Conservation (phyloP, 1,140 invertebrate genomes). For the Cydia amplana region DNA sequence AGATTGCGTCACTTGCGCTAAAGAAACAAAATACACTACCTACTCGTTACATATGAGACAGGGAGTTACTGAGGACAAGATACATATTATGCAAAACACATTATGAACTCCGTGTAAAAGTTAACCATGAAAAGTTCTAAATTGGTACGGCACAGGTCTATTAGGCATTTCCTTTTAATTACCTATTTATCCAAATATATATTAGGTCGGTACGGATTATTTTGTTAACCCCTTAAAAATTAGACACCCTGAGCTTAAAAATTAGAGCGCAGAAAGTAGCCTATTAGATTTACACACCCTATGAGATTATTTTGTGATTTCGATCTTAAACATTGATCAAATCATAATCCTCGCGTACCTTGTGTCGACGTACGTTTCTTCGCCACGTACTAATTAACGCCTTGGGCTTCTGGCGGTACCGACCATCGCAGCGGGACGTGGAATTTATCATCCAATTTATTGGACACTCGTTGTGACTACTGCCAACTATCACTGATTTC, state of each 20-base stretch:
- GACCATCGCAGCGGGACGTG: slow-evolving; percentile 19
- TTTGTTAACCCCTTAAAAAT: too few species aligned
- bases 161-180: not conserved
- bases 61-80: not conserved
- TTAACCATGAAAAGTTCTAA: not conserved
- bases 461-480: slow-evolving; percentile 9
- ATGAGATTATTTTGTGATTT: not conserved
- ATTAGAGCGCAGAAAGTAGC: too few species aligned
- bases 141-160: not conserved
- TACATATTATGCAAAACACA: slow-evolving; percentile 3
- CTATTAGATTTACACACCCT: too few species aligned
- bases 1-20: slow-evolving; percentile 39
- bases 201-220: too few species aligned
- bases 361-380: not conserved
- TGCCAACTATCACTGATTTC: slow-evolving; percentile 30
- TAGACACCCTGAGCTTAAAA: too few species aligned
- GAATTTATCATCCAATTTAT: slow-evolving; percentile 29
- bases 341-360: not conserved
- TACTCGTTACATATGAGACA: slow-evolving; percentile 11
- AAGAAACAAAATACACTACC: slow-evolving; percentile 33
- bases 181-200: not conserved
- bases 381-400: slow-evolving; percentile 20
- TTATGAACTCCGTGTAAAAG: slow-evolving; percentile 13
- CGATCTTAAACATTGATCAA: not conserved
- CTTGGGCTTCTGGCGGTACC: slow-evolving; percentile 9